Evolutionary conservation across 1,140 invertebrate genomes (phyloP).

Genomic region (Polyergus mexicanus): DNA sequence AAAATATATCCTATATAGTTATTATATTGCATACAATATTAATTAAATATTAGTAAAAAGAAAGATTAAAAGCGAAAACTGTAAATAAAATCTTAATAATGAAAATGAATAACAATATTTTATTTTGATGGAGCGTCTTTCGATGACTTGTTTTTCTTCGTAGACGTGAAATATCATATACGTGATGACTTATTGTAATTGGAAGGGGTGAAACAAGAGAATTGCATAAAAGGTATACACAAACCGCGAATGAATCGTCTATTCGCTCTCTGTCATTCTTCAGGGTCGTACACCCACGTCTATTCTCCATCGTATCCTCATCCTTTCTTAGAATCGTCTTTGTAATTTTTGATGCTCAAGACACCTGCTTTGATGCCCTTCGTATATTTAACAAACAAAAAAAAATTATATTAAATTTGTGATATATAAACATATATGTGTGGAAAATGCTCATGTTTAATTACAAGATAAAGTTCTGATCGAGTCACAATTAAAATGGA

Average conservation of each 20-base stretch:
- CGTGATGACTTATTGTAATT: slow-evolving; percentile 72
- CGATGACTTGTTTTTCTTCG: slow-evolving; percentile 33
- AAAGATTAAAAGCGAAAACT: background rate
- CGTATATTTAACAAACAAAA: background rate
- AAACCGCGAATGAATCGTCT: slow-evolving; percentile 77
- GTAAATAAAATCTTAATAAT: background rate
- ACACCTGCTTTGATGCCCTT: background rate
- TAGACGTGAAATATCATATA: slow-evolving; percentile 63
- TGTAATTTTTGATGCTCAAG: background rate
- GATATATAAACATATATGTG: background rate
- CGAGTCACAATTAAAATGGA: background rate
- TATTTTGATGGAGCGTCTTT: slow-evolving; percentile 25
- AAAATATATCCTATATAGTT: background rate
- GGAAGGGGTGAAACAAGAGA: slow-evolving; percentile 74
- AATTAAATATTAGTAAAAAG: background rate
- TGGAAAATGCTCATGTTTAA: background rate
- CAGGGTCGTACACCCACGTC: slow-evolving; percentile 83
- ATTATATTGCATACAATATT: background rate
- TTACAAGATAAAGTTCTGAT: background rate
- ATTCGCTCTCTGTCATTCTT: slow-evolving; percentile 78
- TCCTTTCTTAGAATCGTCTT: slow-evolving; percentile 22
- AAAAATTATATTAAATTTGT: background rate
- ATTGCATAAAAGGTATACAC: slow-evolving; percentile 81
- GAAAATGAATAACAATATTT: background rate
- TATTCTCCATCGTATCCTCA: slow-evolving; percentile 22